phyloP scores from a whole-genome alignment of 2,888 invertebrate genomes.

The Pharmacophagus antenor region DNA sequence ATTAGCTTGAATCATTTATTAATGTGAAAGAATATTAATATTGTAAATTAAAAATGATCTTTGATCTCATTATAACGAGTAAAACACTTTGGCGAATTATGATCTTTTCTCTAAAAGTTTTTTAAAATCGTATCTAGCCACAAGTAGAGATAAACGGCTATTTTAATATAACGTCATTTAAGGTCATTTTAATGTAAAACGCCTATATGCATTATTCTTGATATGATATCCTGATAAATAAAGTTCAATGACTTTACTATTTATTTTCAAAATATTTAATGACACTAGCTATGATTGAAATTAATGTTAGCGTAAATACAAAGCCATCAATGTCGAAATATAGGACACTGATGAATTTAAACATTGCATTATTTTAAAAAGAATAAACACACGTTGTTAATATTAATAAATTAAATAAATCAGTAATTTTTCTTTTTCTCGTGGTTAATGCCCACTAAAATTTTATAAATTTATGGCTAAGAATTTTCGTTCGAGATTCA shows the following conservation, averaged over 20 bases:
- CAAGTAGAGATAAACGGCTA: conserved; percentile 14
- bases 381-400: conserved; percentile 19
- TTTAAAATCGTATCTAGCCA: conserved; percentile 7
- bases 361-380: conserved; percentile 22
- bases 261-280: background rate
- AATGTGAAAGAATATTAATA: background rate
- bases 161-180: conserved; percentile 4
- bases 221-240: conserved; percentile 2
- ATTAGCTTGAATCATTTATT: background rate
- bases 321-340: conserved; percentile 45
- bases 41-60: background rate
- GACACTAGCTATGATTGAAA: background rate
- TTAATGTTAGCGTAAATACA: conserved; percentile 33
- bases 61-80: background rate
- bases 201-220: conserved; percentile 21
- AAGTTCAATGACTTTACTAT: conserved; percentile 1
- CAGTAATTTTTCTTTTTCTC: conserved; percentile 22
- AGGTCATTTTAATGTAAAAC: conserved; percentile 27
- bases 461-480: conserved; percentile 59
- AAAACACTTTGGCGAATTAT: background rate
- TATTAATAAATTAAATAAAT: conserved; percentile 31
- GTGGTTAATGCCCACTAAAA: conserved; percentile 26
- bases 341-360: conserved; percentile 18
- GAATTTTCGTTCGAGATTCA: conserved; percentile 69
- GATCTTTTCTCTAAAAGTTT: background rate